Evolutionary conservation across 1,140 invertebrate genomes (phyloP).

Genomic region (Zaprionus davidi): DNA sequence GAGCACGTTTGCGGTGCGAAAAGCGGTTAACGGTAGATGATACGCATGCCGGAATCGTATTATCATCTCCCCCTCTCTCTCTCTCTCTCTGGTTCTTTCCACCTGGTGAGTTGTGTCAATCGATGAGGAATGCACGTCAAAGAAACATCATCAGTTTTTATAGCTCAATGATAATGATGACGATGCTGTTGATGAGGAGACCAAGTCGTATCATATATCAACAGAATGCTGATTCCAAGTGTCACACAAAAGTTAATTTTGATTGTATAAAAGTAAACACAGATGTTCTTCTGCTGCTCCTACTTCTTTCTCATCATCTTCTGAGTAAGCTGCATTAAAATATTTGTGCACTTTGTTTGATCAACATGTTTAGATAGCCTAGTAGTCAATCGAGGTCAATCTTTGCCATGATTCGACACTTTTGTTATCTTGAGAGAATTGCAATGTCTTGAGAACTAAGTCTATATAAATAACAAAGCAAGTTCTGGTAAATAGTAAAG

Average conservation of each 20-base stretch:
- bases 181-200: not conserved
- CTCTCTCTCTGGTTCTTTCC: not conserved
- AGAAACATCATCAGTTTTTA: not conserved
- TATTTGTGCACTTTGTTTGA: constrained; percentile 1
- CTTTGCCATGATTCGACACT: not conserved
- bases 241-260: not conserved
- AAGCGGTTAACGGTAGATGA: constrained; percentile 12
- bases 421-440: too few relatives aligned
- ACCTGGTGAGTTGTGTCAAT: not conserved
- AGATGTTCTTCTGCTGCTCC: not conserved
- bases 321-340: constrained; percentile 1
- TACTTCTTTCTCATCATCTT: not conserved
- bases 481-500: too few relatives aligned
- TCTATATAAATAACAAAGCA: too few relatives aligned
- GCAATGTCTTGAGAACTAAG: too few relatives aligned
- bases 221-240: constrained; percentile 2
- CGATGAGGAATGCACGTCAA: not conserved
- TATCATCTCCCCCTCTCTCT: not conserved
- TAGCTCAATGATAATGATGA: not conserved
- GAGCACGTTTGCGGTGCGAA: constrained; percentile 20
- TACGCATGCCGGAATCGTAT: constrained; percentile 13
- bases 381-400: not conserved
- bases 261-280: not conserved
- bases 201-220: not conserved
- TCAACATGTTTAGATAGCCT: not conserved